These are phyloP conservation scores for Tetramorium simillimum DNA, from an alignment of 1,140 invertebrate genomes.

Conservation along the genomic window DNA sequence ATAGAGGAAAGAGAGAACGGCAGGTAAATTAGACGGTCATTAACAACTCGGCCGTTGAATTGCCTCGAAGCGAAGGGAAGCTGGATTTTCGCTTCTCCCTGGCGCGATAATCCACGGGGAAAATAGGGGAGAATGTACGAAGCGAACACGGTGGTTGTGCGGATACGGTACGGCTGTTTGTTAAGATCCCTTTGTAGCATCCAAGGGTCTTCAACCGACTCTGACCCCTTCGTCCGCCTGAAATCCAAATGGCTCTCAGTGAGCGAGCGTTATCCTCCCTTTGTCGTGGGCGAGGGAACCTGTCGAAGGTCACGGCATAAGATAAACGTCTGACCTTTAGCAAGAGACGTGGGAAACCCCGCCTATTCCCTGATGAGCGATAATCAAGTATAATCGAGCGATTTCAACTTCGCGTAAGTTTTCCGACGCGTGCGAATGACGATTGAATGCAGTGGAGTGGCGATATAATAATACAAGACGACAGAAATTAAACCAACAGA, in stretches of 20 bases:
- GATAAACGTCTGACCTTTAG: conserved; percentile 32
- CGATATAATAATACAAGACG: not conserved
- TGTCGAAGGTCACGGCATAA: conserved; percentile 48
- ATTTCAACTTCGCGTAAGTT: not conserved
- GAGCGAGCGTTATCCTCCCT: conserved; percentile 16
- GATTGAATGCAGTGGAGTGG: not conserved
- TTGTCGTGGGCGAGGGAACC: conserved; percentile 23
- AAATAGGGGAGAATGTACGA: conserved; percentile 3
- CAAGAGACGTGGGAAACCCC: not conserved
- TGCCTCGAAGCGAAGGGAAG: not conserved
- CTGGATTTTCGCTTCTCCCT: not conserved
- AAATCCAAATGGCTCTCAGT: conserved; percentile 44
- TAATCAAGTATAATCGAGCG: conserved; percentile 18
- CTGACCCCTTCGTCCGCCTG: conserved; percentile 1
- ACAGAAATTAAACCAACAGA: not conserved
- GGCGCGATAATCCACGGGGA: conserved; percentile 27
- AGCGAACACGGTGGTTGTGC: not conserved
- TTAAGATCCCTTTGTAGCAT: conserved; percentile 55
- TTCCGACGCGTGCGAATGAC: not conserved
- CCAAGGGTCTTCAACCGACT: conserved; percentile 15
- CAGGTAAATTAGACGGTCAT: conserved; percentile 43
- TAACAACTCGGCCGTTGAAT: conserved; percentile 35
- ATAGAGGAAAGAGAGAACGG: not conserved
- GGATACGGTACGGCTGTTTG: conserved; percentile 33
- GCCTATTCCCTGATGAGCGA: not conserved